Evolutionary conservation across 2,888 invertebrate species (phyloP).

Genomic region (Esperia sulphurella): DNA sequence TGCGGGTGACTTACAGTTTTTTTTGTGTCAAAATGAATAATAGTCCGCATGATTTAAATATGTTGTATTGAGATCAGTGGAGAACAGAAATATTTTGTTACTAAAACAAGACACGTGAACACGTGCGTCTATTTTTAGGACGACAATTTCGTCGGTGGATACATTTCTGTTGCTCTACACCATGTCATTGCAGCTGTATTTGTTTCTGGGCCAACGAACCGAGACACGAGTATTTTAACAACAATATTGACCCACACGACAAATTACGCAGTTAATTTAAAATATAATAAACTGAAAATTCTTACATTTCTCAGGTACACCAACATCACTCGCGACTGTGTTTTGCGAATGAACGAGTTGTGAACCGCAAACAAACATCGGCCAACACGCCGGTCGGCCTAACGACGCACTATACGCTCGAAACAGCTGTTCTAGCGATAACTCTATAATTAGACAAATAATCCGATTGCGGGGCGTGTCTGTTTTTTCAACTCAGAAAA

Average conservation of each 20-base stretch:
- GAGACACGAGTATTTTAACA: background rate
- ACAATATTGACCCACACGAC: conserved; percentile 1
- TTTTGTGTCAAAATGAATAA: conserved; percentile 23
- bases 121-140: conserved; percentile 29
- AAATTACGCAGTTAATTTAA: background rate
- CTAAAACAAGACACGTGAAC: conserved; percentile 28
- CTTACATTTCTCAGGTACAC: conserved; percentile 56
- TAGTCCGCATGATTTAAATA: conserved; percentile 29
- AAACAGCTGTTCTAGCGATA: conserved; percentile 8
- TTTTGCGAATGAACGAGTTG: conserved; percentile 9
- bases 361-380: conserved; percentile 20
- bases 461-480: background rate
- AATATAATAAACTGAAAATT: conserved; percentile 10
- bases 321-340: conserved; percentile 32
- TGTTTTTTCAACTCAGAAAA: background rate
- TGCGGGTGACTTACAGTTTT: conserved; percentile 19
- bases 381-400: conserved; percentile 18
- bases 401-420: background rate
- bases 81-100: conserved; percentile 39
- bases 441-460: conserved; percentile 8
- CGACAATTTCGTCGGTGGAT: background rate
- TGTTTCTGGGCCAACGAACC: conserved; percentile 6
- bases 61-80: conserved; percentile 37
- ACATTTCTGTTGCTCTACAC: background rate
- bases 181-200: background rate